Evolutionary conservation across 1,140 invertebrate species (phyloP).

Genomic region (Apocrypta bakeri): DNA sequence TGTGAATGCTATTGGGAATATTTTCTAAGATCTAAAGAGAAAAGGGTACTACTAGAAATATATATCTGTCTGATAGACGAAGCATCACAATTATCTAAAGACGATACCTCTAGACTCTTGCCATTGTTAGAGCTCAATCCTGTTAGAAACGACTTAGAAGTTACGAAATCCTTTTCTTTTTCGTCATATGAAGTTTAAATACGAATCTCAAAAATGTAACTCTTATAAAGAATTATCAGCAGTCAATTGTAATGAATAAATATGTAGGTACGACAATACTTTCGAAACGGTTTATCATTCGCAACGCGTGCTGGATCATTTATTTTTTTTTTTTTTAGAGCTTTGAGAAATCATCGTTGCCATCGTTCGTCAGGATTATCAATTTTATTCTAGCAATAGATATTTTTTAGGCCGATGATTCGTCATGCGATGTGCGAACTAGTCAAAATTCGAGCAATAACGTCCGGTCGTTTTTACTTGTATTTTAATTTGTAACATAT

Average conservation of each 20-base stretch:
- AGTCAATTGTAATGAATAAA: slow-evolving; percentile 67
- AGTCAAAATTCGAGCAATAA: slow-evolving; percentile 69
- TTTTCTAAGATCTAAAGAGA: slow-evolving; percentile 25
- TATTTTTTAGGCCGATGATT: slow-evolving; percentile 21
- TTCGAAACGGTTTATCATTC: slow-evolving; percentile 42
- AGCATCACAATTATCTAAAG: slow-evolving; percentile 43
- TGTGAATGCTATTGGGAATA: slow-evolving; percentile 11
- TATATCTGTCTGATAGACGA: neutral
- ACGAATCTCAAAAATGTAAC: slow-evolving; percentile 41
- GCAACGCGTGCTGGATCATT: slow-evolving; percentile 14
- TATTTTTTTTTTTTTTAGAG: slow-evolving; percentile 21
- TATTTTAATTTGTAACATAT: slow-evolving; percentile 49
- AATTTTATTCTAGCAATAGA: slow-evolving; percentile 25
- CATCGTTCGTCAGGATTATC: neutral
- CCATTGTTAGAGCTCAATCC: slow-evolving; percentile 54
- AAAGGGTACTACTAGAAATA: neutral
- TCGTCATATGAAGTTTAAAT: slow-evolving; percentile 6
- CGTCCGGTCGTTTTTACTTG: slow-evolving; percentile 46
- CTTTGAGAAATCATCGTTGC: slow-evolving; percentile 30
- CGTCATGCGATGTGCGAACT: slow-evolving; percentile 62
- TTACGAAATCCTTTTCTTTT: slow-evolving; percentile 48
- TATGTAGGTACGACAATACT: slow-evolving; percentile 64
- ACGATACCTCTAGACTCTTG: slow-evolving; percentile 57
- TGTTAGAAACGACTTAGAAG: slow-evolving; percentile 27
- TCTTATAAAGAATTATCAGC: slow-evolving; percentile 47